Base-by-base conservation (phyloP, 1,140 invertebrate species). In the Bombus huntii region DNA sequence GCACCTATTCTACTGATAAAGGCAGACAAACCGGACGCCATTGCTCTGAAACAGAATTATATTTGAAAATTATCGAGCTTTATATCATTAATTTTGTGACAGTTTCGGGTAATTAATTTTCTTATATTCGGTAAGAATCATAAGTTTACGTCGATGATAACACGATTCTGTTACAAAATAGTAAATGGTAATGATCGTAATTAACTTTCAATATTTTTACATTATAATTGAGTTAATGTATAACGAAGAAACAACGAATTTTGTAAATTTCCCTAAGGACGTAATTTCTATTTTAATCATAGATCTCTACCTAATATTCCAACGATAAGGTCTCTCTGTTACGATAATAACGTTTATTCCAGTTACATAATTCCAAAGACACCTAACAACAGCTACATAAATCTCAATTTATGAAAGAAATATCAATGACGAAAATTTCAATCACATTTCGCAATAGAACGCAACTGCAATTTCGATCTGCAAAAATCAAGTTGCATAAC, bases 1-100 rank as follows among this genome's bases (percentile, higher is more conserved):
- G 92, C 93, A 28, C 94, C 94, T 13, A 93, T 73, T 70, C 94
- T 90, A 42, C 94, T 94, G 72, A 93, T 86, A 10, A 94, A 92
- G 12, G 93, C 86, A 3, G 93, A 91, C 28, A 95, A 87, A 34
- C 93, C 93, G 4, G 94, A 88, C 0, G 94, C 95, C 85, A 95
- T 93, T 65, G 94, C 92, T 71, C 94, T 95, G 87, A 73, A 39
- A 70, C 3, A 72, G 2, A 44, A 72, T 71, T 13, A 25, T 10
- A 71, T 5, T 71, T n/a, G 2, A 22, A 53, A 37, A 12, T 31
- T 75, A 47, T 47, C 5, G 5, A 47, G 4, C 18, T 22, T 22
- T 53, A 53, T 22, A 22, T 53, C 18, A 37, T 34, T 1, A 18
- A 37, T 34, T 37, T 34, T 34, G 8, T 22, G 9, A 22, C 34